Percentiles rank a stretch among this genome's conserved stretches.
Evolutionary conservation across 2,797 vertebrate genomes (phyloP).

Genomic region (Enteromius viviparus): DNA sequence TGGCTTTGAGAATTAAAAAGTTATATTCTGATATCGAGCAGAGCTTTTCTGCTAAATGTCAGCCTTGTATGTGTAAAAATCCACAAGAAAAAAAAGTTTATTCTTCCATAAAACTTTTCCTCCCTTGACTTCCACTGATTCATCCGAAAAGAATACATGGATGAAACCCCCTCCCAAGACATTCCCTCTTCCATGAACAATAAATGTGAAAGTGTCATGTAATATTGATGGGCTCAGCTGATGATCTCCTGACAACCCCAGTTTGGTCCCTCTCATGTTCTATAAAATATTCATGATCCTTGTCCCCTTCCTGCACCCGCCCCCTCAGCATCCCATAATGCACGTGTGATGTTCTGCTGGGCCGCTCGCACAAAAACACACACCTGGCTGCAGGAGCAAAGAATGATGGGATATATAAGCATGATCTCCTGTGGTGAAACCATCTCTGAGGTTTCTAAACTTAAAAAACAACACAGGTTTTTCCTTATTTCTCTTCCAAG

Average conservation of each 20-base stretch:
- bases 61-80: constrained; percentile 8
- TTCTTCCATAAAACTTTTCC: constrained; percentile 52
- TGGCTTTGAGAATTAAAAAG: background rate
- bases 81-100: constrained; percentile 26
- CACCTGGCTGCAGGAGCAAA: constrained; percentile 50
- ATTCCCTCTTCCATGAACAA: constrained; percentile 48
- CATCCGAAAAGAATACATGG: constrained; percentile 49
- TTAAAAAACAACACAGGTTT: background rate
- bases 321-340: constrained; percentile 72
- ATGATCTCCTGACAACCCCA: constrained; percentile 72
- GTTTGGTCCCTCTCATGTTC: constrained; percentile 79
- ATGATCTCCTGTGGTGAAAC: constrained; percentile 48
- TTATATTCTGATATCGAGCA: constrained; percentile 13
- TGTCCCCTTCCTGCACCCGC: constrained; percentile 50
- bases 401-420: constrained; percentile 64
- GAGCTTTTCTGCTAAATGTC: constrained; percentile 31
- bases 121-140: constrained; percentile 53
- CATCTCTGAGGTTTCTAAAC: constrained; percentile 26
- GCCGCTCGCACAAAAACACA: constrained; percentile 49
- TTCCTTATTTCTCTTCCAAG: background rate
- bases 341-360: constrained; percentile 73
- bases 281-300: constrained; percentile 76
- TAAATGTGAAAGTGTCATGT: constrained; percentile 63
- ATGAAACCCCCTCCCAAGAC: constrained; percentile 25
- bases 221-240: constrained; percentile 75